These are phyloP conservation scores for Villa cingulata DNA, from an alignment of 2,888 invertebrate species.

Conservation along the genomic window DNA sequence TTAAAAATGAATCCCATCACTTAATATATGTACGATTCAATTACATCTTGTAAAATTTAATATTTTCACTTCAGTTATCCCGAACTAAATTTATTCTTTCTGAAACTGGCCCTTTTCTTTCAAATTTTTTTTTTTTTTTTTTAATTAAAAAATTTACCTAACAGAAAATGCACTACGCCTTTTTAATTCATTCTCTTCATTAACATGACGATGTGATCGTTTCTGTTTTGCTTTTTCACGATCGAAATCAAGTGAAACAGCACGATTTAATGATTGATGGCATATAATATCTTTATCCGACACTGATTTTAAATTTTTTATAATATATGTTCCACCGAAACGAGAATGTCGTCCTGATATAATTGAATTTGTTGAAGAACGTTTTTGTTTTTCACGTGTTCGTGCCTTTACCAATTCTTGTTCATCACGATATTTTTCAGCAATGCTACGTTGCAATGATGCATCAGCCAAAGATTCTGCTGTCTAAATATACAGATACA, in stretches of 20 bases:
- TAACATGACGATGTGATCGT: constrained; percentile 53
- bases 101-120: too few species aligned
- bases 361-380: constrained; percentile 23
- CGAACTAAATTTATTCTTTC: too few species aligned
- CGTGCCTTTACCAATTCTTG: constrained; percentile 61
- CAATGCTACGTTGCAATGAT: constrained; percentile 57
- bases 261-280: constrained; percentile 69
- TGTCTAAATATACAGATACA: constrained; percentile 29
- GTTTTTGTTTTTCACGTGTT: constrained; percentile 49
- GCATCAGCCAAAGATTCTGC: constrained; percentile 61
- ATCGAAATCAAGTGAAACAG: constrained; percentile 67
- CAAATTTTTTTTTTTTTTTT: too few species aligned
- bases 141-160: constrained; percentile 33
- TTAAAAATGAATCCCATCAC: too few species aligned
- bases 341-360: constrained; percentile 58
- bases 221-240: constrained; percentile 61
- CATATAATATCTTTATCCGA: constrained; percentile 79
- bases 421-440: constrained; percentile 76
- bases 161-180: constrained; percentile 81
- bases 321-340: constrained; percentile 86
- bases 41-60: too few species aligned
- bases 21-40: too few species aligned
- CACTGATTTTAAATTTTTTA: constrained; percentile 87
- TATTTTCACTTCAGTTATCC: not conserved
- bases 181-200: constrained; percentile 48